A percentile compares a stretch with the other conserved stretches of the same genome.
Conservation (phyloP, 2,888 invertebrate species). For the Drosophila anceps region DNA sequence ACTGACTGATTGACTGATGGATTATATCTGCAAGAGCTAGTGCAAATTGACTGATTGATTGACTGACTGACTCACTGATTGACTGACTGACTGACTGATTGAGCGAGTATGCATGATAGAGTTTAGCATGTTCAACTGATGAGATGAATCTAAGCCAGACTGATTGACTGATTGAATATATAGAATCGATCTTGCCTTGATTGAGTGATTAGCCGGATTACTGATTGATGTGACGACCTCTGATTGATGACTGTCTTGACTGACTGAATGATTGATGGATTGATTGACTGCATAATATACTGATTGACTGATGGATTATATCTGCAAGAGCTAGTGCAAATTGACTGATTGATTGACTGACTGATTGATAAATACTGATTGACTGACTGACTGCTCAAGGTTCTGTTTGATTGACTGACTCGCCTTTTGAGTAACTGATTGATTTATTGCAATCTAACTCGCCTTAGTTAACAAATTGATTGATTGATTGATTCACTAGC, state of each 20-base stretch:
- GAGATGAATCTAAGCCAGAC: not conserved
- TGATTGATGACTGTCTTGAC: not conserved
- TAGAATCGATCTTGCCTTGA: too few species aligned
- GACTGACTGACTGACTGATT: not conserved
- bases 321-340: not conserved
- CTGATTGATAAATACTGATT: not conserved
- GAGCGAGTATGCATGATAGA: not conserved
- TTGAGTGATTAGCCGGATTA: too few species aligned
- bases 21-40: not conserved
- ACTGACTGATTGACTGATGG: too few species aligned
- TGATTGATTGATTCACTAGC: not conserved
- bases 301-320: not conserved
- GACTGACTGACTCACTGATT: not conserved
- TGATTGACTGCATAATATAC: not conserved
- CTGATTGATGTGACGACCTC: too few species aligned
- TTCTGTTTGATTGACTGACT: not conserved
- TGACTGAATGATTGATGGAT: not conserved
- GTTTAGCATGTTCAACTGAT: not conserved
- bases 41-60: not conserved
- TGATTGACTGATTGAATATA: not conserved
- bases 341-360: not conserved
- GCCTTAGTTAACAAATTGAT: too few species aligned
- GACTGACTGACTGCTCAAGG: not conserved
- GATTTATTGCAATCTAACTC: not conserved
- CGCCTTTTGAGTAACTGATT: not conserved